These are phyloP conservation scores for Philotrypesis tridentata DNA, from an alignment of 1,140 invertebrate genomes.

Conservation along the genomic window DNA sequence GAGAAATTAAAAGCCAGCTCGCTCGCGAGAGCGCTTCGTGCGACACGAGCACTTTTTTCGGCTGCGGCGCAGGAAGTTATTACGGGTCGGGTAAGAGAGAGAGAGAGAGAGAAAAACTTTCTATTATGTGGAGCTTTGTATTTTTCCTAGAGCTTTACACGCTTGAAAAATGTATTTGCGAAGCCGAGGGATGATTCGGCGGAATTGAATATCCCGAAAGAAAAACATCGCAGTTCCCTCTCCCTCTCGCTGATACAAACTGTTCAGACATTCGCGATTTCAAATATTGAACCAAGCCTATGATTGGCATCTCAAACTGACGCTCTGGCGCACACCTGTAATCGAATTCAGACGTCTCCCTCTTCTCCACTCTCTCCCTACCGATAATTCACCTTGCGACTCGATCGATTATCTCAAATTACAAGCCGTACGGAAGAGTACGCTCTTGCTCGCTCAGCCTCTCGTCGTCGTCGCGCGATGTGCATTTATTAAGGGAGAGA, in stretches of 20 bases:
- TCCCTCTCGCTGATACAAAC: too few relatives aligned
- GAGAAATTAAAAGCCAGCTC: too few relatives aligned
- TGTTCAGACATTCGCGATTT: not conserved
- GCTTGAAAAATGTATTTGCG: not conserved
- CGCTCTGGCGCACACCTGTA: not conserved
- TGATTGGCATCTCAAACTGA: not conserved
- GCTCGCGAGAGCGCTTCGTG: too few relatives aligned
- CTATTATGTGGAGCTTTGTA: too few relatives aligned
- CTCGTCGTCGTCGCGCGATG: not conserved
- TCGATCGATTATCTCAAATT: not conserved
- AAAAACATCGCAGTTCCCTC: not conserved
- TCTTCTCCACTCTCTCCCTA: too few relatives aligned
- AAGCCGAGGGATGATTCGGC: too few relatives aligned
- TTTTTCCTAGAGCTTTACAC: not conserved
- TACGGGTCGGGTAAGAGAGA: too few relatives aligned
- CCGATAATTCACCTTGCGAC: not conserved
- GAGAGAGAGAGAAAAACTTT: too few relatives aligned
- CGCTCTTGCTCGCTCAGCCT: not conserved
- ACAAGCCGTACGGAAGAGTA: not conserved
- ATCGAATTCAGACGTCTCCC: not conserved
- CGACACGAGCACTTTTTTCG: too few relatives aligned
- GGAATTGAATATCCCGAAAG: not conserved
- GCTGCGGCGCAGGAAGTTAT: too few relatives aligned
- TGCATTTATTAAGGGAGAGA: slow-evolving; percentile 17
- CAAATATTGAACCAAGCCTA: too few relatives aligned